Percentiles rank a stretch among this genome's conserved stretches.
phyloP scores from a whole-genome alignment of 2,888 invertebrate species.

The Liodrosophila aerea region DNA sequence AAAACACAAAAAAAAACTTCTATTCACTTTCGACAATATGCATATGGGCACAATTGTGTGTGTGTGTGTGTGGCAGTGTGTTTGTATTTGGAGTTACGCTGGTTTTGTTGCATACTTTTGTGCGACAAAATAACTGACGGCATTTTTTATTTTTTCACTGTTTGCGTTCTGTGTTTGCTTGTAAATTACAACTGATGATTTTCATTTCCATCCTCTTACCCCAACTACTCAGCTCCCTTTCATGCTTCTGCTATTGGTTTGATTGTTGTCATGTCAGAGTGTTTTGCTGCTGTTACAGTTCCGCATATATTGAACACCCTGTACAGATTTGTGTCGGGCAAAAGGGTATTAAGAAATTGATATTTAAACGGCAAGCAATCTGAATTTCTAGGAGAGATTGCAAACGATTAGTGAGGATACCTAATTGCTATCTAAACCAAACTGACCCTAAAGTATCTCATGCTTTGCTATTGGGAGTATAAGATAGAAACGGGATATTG shows the following conservation, averaged over 20 bases:
- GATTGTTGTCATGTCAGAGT: slow-evolving; percentile 34
- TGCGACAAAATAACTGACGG: slow-evolving; percentile 33
- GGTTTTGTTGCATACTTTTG: slow-evolving; percentile 40
- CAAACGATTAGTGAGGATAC: too few species aligned
- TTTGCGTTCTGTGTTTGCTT: slow-evolving; percentile 26
- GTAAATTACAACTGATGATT: slow-evolving; percentile 65
- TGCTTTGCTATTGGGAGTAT: too few species aligned
- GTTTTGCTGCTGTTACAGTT: slow-evolving; percentile 31
- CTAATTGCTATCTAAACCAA: too few species aligned
- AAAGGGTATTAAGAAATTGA: neutral
- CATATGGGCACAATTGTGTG: slow-evolving; percentile 9
- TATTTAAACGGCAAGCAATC: too few species aligned
- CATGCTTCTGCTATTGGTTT: slow-evolving; percentile 13
- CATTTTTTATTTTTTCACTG: slow-evolving; percentile 19
- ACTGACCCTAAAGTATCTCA: too few species aligned
- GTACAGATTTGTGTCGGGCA: neutral
- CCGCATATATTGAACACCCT: slow-evolving; percentile 14
- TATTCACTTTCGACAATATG: slow-evolving; percentile 29
- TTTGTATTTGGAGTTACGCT: slow-evolving; percentile 17
- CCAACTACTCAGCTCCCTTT: slow-evolving; percentile 4
- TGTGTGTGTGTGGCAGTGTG: slow-evolving; percentile 2
- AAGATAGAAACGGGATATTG: too few species aligned
- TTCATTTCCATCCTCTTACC: slow-evolving; percentile 24
- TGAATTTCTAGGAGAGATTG: too few species aligned
- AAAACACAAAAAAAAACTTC: slow-evolving; percentile 13